These are phyloP conservation scores for Pterocles gutturalis DNA, from an alignment of 2,113 vertebrate species.

Conservation along the genomic window DNA sequence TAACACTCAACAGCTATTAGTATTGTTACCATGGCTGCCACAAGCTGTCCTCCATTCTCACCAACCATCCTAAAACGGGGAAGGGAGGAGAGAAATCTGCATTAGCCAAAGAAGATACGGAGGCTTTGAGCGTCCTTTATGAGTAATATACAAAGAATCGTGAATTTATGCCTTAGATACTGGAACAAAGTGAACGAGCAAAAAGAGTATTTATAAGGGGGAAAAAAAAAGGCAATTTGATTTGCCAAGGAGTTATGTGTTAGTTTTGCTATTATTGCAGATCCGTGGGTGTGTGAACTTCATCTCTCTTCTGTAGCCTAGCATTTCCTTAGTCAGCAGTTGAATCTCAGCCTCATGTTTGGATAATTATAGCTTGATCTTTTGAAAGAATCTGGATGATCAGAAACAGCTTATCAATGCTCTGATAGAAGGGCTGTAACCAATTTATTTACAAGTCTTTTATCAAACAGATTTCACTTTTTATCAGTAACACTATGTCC, in stretches of 20 bases:
- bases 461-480: background rate
- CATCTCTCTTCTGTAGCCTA: background rate
- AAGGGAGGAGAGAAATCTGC: background rate
- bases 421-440: background rate
- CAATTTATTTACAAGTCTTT: background rate
- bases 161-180: background rate
- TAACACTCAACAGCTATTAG: background rate
- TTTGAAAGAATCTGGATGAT: background rate
- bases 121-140: background rate
- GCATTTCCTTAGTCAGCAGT: background rate
- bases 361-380: background rate
- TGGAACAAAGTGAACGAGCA: background rate
- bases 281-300: background rate
- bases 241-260: background rate
- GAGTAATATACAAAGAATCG: background rate
- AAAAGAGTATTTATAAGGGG: background rate
- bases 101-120: background rate
- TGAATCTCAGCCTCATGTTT: background rate
- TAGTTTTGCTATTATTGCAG: conserved; percentile 24
- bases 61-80: background rate
- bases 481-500: background rate
- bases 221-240: background rate
- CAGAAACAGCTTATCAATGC: background rate
- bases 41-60: background rate
- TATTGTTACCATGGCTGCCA: background rate